These are phyloP conservation scores for Psammodynastes pulverulentus DNA, from an alignment of 2,113 vertebrate species.

Conservation along the genomic window DNA sequence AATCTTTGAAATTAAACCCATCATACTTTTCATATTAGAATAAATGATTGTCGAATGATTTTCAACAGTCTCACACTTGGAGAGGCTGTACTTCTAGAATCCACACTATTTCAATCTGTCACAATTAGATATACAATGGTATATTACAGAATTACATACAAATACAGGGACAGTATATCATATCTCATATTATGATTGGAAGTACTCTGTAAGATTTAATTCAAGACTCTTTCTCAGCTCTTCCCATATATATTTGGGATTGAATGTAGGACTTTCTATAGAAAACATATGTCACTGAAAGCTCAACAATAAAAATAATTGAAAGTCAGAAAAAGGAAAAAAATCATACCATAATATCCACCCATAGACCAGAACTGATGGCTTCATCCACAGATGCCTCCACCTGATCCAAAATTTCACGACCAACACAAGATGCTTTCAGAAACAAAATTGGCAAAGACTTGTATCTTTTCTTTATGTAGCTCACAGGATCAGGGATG, in stretches of 20 bases:
- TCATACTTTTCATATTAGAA: neutral
- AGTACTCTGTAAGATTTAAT: neutral
- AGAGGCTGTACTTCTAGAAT: neutral
- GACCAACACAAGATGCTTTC: constrained; percentile 83
- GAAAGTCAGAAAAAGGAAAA: constrained; percentile 18
- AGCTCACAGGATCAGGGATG: constrained; percentile 86
- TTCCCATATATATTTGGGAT: neutral
- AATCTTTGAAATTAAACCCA: neutral
- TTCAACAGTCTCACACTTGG: neutral
- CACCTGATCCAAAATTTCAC: constrained; percentile 86
- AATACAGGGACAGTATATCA: neutral
- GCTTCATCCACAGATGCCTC: constrained; percentile 95
- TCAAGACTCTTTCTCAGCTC: too few relatives aligned
- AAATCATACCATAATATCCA: constrained; percentile 82
- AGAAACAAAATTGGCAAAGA: constrained; percentile 83
- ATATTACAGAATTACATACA: neutral
- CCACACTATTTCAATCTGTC: neutral
- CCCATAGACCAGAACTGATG: constrained; percentile 85
- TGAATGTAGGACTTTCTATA: neutral
- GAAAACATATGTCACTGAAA: neutral
- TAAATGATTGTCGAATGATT: neutral
- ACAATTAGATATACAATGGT: neutral
- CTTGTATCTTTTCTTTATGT: constrained; percentile 91
- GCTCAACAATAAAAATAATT: neutral
- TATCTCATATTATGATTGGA: neutral